These are phyloP conservation scores for Bubalus kerabau DNA, from an alignment of 2,113 vertebrate genomes.

Conservation along the genomic window DNA sequence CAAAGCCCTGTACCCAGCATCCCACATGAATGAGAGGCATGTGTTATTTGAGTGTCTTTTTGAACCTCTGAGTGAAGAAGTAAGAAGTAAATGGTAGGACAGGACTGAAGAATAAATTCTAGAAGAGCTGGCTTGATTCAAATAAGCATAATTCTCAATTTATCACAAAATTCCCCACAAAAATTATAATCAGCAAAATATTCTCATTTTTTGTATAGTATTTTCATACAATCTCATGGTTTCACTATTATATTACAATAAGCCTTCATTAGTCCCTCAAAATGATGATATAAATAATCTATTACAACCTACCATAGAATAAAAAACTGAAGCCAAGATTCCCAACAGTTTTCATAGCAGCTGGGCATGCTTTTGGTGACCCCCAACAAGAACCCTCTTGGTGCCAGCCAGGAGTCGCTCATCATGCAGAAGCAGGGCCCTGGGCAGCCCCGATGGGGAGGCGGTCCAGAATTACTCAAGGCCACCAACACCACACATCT, in stretches of 20 bases:
- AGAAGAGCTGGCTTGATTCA: conserved; percentile 53
- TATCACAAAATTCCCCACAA: conserved; percentile 72
- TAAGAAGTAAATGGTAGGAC: neutral
- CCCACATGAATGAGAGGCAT: neutral
- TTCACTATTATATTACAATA: conserved; percentile 61
- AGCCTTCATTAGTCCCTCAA: conserved; percentile 66
- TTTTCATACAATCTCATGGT: conserved; percentile 65
- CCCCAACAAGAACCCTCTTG: conserved; percentile 2
- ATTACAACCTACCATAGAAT: conserved; percentile 48
- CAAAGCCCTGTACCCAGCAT: neutral
- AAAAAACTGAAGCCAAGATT: conserved; percentile 49
- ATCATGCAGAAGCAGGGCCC: neutral
- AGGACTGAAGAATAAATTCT: conserved; percentile 50
- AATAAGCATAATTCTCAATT: conserved; percentile 67
- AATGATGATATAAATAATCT: conserved; percentile 68
- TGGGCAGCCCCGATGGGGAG: neutral
- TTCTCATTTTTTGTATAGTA: conserved; percentile 46
- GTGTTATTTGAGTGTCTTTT: neutral
- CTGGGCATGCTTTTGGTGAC: conserved; percentile 49
- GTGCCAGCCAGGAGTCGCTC: neutral
- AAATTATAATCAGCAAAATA: conserved; percentile 73
- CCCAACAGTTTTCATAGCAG: conserved; percentile 57
- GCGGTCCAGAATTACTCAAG: neutral
- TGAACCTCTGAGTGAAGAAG: neutral
- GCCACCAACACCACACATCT: neutral